phyloP scores from a whole-genome alignment of 2,113 vertebrate species.

The Dicentrarchus labrax region DNA sequence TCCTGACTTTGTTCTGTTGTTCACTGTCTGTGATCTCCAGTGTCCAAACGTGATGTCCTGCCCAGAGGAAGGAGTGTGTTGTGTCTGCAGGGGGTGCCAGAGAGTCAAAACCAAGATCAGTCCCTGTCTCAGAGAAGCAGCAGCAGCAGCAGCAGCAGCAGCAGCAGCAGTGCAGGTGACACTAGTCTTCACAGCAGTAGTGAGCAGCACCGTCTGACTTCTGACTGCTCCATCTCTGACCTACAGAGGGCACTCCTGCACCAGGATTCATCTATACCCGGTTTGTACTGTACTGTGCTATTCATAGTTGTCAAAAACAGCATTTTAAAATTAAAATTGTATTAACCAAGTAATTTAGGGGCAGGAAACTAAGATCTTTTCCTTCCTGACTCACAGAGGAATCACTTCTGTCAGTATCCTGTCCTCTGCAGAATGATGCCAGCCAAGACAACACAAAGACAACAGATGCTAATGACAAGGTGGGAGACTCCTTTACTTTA shows the following conservation, averaged over 20 bases:
- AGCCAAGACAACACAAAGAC: background rate
- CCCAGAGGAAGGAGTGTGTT: conserved; percentile 61
- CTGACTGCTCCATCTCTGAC: conserved; percentile 43
- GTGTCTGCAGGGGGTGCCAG: conserved; percentile 62
- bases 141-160: conserved; percentile 36
- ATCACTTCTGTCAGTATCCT: conserved; percentile 25
- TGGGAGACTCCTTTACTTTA: conserved; percentile 12
- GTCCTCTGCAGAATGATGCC: conserved; percentile 49
- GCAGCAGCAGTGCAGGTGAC: background rate
- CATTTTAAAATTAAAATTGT: too few species aligned
- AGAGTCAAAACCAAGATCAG: conserved; percentile 56
- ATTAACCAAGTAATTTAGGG: too few species aligned
- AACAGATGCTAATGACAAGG: conserved; percentile 41
- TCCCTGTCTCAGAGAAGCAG: conserved; percentile 10
- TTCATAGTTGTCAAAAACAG: background rate
- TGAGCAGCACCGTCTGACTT: conserved; percentile 17
- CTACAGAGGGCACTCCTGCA: conserved; percentile 59
- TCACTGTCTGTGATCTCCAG: conserved; percentile 58
- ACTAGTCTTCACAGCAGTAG: conserved; percentile 25
- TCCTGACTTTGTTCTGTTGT: conserved; percentile 21
- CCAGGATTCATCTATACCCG: conserved; percentile 38
- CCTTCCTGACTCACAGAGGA: conserved; percentile 49
- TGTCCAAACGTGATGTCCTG: conserved; percentile 73
- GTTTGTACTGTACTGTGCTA: conserved; percentile 57
- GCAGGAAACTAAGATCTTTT: background rate